phyloP scores from a whole-genome alignment of 2,888 invertebrate species.

The Ophion costatus region DNA sequence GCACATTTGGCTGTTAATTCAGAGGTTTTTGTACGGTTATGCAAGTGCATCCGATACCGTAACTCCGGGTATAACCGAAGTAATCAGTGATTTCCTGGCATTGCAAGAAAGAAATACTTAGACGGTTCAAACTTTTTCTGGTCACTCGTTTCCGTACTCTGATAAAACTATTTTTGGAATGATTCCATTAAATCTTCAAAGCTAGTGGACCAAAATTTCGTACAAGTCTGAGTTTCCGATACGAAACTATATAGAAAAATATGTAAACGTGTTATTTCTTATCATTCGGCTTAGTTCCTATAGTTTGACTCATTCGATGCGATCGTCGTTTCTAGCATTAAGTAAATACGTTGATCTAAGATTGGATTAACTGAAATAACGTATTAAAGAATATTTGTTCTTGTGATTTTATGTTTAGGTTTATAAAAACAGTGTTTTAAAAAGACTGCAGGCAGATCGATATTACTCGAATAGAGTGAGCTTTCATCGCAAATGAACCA shows the following conservation, averaged over 20 bases:
- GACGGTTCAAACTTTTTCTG: neutral
- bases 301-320: neutral
- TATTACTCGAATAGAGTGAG: slow-evolving; percentile 5
- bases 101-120: slow-evolving; percentile 11
- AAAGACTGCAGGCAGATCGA: neutral
- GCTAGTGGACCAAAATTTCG: neutral
- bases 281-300: neutral
- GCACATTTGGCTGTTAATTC: slow-evolving; percentile 38
- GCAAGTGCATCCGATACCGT: slow-evolving; percentile 13
- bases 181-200: slow-evolving; percentile 2
- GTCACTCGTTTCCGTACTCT: neutral
- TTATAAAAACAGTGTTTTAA: slow-evolving; percentile 7
- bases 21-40: slow-evolving; percentile 20
- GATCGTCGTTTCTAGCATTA: neutral
- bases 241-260: neutral
- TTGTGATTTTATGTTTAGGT: slow-evolving; percentile 8
- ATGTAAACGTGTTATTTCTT: slow-evolving; percentile 4
- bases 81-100: slow-evolving; percentile 5
- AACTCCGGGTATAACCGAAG: slow-evolving; percentile 13
- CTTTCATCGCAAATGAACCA: neutral
- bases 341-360: neutral
- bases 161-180: slow-evolving; percentile 2
- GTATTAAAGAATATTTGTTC: slow-evolving; percentile 1
- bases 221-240: neutral
- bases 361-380: neutral